A percentile compares a stretch with the other conserved stretches of the same genome.
phyloP scores from a whole-genome alignment of 2,888 invertebrate species.

The Crossocerus cetratus region DNA sequence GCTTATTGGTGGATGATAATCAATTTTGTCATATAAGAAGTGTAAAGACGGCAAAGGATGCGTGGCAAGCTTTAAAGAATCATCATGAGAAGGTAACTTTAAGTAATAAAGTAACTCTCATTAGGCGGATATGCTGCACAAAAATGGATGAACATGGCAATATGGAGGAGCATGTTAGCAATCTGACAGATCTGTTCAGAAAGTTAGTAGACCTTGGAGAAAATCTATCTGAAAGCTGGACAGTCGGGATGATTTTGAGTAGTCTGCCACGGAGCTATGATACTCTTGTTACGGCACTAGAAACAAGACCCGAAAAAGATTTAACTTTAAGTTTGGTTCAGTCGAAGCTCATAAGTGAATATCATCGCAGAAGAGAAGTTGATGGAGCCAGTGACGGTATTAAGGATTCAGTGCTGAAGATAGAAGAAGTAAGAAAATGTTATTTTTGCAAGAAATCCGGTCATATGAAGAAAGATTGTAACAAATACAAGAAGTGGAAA shows the following conservation, averaged over 20 bases:
- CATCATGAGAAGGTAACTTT: not conserved
- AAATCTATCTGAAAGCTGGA: too few relatives aligned
- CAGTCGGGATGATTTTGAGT: not conserved
- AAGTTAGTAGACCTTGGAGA: not conserved
- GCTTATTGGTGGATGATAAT: not conserved
- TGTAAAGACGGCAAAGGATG: not conserved
- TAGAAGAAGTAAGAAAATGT: not conserved
- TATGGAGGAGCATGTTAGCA: not conserved
- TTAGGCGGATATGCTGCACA: not conserved
- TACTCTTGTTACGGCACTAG: not conserved
- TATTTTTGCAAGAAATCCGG: not conserved
- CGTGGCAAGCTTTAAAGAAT: not conserved
- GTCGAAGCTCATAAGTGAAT: not conserved
- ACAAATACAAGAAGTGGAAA: not conserved
- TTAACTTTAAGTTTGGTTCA: not conserved
- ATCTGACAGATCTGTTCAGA: not conserved
- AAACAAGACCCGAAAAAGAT: not conserved
- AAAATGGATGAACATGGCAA: not conserved
- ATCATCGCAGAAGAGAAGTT: not conserved
- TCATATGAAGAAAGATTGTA: not conserved
- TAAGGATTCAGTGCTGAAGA: not conserved
- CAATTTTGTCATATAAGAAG: constrained; percentile 2
- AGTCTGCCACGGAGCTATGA: not conserved
- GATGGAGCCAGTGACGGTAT: not conserved
- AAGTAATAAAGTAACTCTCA: too few relatives aligned